phyloP scores from a whole-genome alignment of 2,797 vertebrate species.

The Sphenodon punctatus region DNA sequence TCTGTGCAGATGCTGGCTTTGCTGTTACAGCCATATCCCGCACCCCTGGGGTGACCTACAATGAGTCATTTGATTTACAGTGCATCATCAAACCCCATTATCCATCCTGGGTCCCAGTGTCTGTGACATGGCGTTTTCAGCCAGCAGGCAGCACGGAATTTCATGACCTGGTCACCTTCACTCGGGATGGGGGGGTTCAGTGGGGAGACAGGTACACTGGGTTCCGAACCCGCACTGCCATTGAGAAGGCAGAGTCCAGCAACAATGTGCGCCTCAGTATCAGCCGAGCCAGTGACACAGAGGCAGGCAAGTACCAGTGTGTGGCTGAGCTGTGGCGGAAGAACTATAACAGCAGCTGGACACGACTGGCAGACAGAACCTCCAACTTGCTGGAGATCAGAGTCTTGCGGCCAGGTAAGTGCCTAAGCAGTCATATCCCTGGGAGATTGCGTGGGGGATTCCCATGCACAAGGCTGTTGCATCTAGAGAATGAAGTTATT shows the following conservation, averaged over 20 bases:
- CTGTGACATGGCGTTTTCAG: conserved; percentile 95
- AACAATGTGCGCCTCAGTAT: conserved; percentile 94
- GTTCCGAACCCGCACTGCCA: conserved; percentile 89
- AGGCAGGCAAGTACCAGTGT: conserved; percentile 96
- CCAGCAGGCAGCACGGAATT: conserved; percentile 80
- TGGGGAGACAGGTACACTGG: conserved; percentile 88
- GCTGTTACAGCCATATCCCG: conserved; percentile 94
- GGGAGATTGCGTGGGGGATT: accelerated
- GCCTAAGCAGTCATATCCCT: not conserved
- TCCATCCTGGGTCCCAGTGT: conserved; percentile 87
- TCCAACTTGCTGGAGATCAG: conserved; percentile 96
- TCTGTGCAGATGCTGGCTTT: conserved; percentile 87
- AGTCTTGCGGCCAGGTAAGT: conserved; percentile 90
- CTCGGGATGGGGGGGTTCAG: conserved; percentile 89
- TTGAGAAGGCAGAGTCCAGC: conserved; percentile 91
- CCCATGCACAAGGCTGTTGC: not conserved
- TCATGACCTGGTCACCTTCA: conserved; percentile 94
- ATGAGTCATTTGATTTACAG: conserved; percentile 93
- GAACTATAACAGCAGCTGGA: conserved; percentile 92
- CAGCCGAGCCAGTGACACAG: conserved; percentile 88
- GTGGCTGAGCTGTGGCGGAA: conserved; percentile 89
- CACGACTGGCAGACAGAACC: conserved; percentile 86
- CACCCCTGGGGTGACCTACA: conserved; percentile 90
- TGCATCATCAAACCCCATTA: conserved; percentile 96
- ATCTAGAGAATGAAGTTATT: not conserved